Percentiles rank a stretch among this genome's conserved stretches.
phyloP scores from a whole-genome alignment of 1,140 invertebrate species.

The Caenorhabditis elegans region DNA sequence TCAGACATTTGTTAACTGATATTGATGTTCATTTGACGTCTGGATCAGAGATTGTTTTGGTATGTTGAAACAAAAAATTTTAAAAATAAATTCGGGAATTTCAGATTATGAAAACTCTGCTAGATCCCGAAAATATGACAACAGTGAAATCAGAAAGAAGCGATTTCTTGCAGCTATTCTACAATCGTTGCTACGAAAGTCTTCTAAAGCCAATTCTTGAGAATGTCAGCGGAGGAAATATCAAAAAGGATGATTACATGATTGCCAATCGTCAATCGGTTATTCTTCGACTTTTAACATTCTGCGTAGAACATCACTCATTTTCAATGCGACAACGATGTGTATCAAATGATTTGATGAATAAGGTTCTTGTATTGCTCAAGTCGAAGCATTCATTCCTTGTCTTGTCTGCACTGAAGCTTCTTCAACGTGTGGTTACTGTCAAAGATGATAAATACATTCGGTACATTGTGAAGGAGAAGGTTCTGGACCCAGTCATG shows the following conservation, averaged over 20 bases:
- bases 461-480: constrained; percentile 90
- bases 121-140: constrained; percentile 97
- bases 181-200: constrained; percentile 90
- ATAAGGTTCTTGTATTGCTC: constrained; percentile 90
- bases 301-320: constrained; percentile 99
- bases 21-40: constrained; percentile 9
- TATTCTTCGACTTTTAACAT: constrained; percentile 92
- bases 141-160: constrained; percentile 86
- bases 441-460: constrained; percentile 98
- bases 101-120: constrained; percentile 80
- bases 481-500: constrained; percentile 79
- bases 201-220: constrained; percentile 59
- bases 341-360: constrained; percentile 90
- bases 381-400: constrained; percentile 97
- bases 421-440: constrained; percentile 93
- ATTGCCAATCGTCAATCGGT: constrained; percentile 90
- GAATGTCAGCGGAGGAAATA: constrained; percentile 52
- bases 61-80: not conserved
- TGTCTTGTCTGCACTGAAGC: constrained; percentile 83
- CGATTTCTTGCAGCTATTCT: constrained; percentile 97
- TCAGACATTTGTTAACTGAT: not conserved
- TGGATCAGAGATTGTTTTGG: not conserved
- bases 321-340: constrained; percentile 98
- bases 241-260: constrained; percentile 81
- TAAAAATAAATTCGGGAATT: not conserved